Conservation (phyloP, 2,888 invertebrate species). For the Acrobasis suavella region DNA sequence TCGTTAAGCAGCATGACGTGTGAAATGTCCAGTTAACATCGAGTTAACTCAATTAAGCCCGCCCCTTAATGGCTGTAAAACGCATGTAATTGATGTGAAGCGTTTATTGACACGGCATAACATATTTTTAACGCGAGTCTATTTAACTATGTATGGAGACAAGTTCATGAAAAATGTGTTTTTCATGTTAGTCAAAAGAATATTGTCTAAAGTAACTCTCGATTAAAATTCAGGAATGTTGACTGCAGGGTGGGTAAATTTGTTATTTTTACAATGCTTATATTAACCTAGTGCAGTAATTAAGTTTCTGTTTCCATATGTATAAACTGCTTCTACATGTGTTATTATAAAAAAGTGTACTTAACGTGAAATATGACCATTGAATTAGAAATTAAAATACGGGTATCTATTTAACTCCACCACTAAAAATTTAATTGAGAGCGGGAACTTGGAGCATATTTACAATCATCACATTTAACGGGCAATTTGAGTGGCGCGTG, state of each 20-base stretch:
- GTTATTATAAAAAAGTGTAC: too few species aligned
- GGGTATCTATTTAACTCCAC: not conserved
- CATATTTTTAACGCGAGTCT: conserved; percentile 39
- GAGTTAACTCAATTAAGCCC: conserved; percentile 33
- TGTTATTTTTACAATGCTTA: too few species aligned
- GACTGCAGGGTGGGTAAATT: too few species aligned
- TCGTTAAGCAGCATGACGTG: conserved; percentile 27
- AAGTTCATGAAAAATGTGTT: conserved; percentile 20
- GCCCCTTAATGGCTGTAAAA: conserved; percentile 49
- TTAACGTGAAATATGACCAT: too few species aligned
- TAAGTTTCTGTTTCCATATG: too few species aligned
- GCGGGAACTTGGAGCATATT: conserved; percentile 20
- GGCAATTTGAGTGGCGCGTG: conserved; percentile 39
- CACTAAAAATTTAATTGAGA: not conserved
- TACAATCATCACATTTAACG: conserved; percentile 29
- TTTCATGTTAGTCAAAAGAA: not conserved
- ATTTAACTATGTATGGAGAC: conserved; percentile 10
- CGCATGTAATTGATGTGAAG: conserved; percentile 62
- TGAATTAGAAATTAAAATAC: too few species aligned
- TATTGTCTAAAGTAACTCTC: too few species aligned
- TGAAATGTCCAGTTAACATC: conserved; percentile 34
- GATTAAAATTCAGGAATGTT: too few species aligned
- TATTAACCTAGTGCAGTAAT: too few species aligned
- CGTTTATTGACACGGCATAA: conserved; percentile 63
- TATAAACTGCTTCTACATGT: too few species aligned